Base-by-base conservation (phyloP, 2,888 invertebrate species). In the Eupithecia centaureata region DNA sequence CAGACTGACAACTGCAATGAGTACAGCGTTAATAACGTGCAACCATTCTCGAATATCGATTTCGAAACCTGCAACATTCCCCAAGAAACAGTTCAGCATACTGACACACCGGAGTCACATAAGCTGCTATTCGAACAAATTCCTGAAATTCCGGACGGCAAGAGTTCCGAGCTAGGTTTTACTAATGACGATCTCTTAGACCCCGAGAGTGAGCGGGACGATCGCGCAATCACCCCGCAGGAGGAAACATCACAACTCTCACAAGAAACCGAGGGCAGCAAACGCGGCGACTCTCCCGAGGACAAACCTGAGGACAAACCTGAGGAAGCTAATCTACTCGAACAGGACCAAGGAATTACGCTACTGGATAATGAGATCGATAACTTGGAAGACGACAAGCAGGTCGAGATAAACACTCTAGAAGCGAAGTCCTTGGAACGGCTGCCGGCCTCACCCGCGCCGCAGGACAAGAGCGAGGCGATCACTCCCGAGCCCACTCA, bases 71-170 rank as follows among this genome's bases (percentile, higher is more conserved):
- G 35, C 57, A 86, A 85, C 73, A 77, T 85, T 70, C 80, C 82
- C 56, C 87, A 86, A 70, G 87, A 88, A 38, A 76, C 82, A 64
- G 84, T 90, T 7, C 75, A 83, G 61, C 92, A 88, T 70, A 92
- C 93, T 42, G 93, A 93, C 68, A 92, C 93, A 30, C 93, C 93
- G 27, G 93, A 93, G 86, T 93, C 93, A 85, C 92, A 93, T 75
- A 93, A 93, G 76, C 81, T 93, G 61, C 77, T 93, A 13, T 93
- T 92, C 78, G 93, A 93, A 82, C 92, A 93, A 82, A 93, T 93
- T 75, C 93, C 93, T 27, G 93, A 93, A 86, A 92, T 92, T 74
- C 93, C 93, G 42, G 92, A 92, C 77, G 93, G 92, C 13, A 93
- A 93, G 76, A 92, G 90, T 79, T 92, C 92, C 22, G 92, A 92